Evolutionary conservation across 2,888 invertebrate species (phyloP).

Genomic region (Trissolcus brochymenae): DNA sequence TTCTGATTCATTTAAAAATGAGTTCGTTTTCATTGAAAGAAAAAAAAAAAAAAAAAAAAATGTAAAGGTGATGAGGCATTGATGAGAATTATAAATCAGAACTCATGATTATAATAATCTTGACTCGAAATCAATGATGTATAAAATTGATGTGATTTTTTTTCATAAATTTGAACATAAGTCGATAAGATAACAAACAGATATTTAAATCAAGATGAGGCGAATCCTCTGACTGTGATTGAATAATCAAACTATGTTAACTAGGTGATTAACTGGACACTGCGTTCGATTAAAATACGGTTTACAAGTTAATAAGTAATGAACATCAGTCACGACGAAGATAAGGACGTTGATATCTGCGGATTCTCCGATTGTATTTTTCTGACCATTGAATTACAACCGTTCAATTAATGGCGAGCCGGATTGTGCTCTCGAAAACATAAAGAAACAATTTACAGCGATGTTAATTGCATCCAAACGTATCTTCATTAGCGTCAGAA

Average conservation of each 20-base stretch:
- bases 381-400: constrained; percentile 35
- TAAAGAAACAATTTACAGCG: constrained; percentile 23
- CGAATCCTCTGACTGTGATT: neutral
- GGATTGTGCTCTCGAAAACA: constrained; percentile 23
- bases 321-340: constrained; percentile 34
- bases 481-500: neutral
- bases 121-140: too few species aligned
- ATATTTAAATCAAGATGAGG: too few species aligned
- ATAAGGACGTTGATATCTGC: constrained; percentile 41
- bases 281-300: constrained; percentile 38
- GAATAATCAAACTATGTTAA: constrained; percentile 1
- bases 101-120: neutral
- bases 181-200: too few species aligned
- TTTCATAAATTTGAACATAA: too few species aligned
- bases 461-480: neutral
- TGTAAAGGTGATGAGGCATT: too few species aligned
- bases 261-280: constrained; percentile 46
- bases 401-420: constrained; percentile 35
- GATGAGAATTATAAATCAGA: too few species aligned
- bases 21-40: too few species aligned
- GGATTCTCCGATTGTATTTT: constrained; percentile 37
- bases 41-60: neutral
- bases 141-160: too few species aligned
- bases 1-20: too few species aligned
- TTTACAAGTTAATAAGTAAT: constrained; percentile 56